Base-by-base conservation (phyloP, 1,140 invertebrate species). In the Drosophila nigromelanica region DNA sequence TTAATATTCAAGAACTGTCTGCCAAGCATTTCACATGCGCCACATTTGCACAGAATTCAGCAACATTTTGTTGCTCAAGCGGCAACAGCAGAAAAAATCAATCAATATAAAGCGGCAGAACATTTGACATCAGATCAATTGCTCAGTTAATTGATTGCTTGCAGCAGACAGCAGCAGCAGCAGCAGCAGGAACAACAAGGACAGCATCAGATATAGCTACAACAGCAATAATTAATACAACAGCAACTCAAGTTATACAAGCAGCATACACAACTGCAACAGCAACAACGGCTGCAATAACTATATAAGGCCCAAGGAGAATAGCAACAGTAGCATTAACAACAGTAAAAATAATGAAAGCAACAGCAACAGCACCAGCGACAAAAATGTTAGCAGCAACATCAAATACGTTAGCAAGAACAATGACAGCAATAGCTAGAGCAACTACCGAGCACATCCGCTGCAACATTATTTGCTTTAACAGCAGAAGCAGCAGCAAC, bases 61-160 rank as follows among this genome's bases (percentile, higher is more conserved):
- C 37, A 55, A 56, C 35, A 39, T 47, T 69, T 39, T 35, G 12
- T 27, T 45, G 43, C 59, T 15, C 37, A 14, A 58, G 6, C 18
- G n/a, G 52, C 33, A 24, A 42, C 30, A 11, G 45, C 33, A 35
- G 33, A 35, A 71, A 68, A 78, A 82, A 87, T 86, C 82, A 86
- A 86, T 86, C 83, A 86, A 87, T 73, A 70, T 60, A 51, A 45
- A 68, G 78, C 64, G 66, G 51, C 71, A 78, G 73, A 78, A 64
- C 45, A 66, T 72, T 86, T 78, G 77, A 71, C 81, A 82, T 59
- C 42, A 47, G 39, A 62, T 61, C 71, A 69, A 69, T 61, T 40
- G 66, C 52, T 40, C 35, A 54, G 39, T 78, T 82, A 86, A 86
- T 86, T 86, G 82, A 86, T 87, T 82, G 75, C 75, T 69, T 56